These are phyloP conservation scores for Zoanthus sociatus DNA, from an alignment of 92 coral and sea anemone species.

Conservation along the genomic window DNA sequence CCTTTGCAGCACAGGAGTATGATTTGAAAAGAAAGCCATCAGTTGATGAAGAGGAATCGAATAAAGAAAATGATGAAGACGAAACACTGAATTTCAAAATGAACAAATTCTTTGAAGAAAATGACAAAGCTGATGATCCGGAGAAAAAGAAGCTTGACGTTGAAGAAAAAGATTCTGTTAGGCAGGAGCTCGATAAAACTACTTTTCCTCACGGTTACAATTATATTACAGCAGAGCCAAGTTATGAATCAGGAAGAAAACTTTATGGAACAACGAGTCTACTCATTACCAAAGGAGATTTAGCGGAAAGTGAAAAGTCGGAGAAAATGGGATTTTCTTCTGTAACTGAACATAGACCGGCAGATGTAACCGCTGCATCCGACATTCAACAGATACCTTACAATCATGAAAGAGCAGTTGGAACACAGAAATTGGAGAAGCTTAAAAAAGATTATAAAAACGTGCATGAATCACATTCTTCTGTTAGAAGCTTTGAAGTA, in stretches of 20 bases:
- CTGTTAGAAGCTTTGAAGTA: not conserved
- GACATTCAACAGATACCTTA: not conserved
- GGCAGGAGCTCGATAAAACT: not conserved
- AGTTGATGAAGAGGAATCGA: not conserved
- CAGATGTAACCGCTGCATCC: not conserved
- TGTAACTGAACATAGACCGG: not conserved
- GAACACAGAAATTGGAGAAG: conserved; percentile 6
- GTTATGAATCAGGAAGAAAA: not conserved
- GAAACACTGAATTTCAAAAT: conserved; percentile 30
- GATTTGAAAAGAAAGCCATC: not conserved
- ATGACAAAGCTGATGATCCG: conserved; percentile 13
- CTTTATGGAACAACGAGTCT: not conserved
- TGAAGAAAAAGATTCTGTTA: not conserved
- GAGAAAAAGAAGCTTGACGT: not conserved
- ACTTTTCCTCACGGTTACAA: not conserved
- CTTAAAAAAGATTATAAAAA: not conserved
- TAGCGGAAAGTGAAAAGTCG: not conserved
- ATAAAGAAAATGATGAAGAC: not conserved
- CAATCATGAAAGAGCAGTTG: not conserved
- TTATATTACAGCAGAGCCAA: not conserved
- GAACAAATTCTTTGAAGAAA: conserved; percentile 39
- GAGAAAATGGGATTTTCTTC: not conserved
- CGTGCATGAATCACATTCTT: not conserved
- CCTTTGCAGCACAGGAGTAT: not conserved
- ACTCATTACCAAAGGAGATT: not conserved